Percentiles rank a stretch among this genome's conserved stretches.
These are phyloP conservation scores for Eleutherodactylus coqui DNA, from an alignment of 2,797 vertebrate species.

Conservation along the genomic window DNA sequence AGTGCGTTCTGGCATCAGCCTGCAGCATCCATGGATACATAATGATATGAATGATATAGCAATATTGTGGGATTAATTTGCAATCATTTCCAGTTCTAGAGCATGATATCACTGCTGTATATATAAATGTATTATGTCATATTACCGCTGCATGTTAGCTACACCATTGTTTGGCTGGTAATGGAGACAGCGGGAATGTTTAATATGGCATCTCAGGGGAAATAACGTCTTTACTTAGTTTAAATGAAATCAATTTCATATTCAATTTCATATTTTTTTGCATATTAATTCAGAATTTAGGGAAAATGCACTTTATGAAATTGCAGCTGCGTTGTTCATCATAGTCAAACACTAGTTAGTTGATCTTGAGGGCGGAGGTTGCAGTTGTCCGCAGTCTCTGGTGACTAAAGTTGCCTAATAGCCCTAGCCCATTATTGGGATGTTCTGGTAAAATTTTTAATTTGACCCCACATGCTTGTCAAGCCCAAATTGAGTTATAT, in stretches of 20 bases:
- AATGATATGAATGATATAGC: not conserved
- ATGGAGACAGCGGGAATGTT: not conserved
- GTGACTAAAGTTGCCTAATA: too few relatives aligned
- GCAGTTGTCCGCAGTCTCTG: too few relatives aligned
- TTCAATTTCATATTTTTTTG: not conserved
- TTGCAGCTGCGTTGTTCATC: not conserved
- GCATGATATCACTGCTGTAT: not conserved
- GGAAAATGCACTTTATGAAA: not conserved
- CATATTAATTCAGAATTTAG: not conserved
- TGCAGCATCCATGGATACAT: not conserved
- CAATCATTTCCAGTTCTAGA: not conserved
- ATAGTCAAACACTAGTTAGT: not conserved
- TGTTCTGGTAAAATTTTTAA: too few relatives aligned
- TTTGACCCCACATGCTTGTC: too few relatives aligned
- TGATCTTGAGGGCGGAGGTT: too few relatives aligned
- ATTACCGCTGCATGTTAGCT: not conserved
- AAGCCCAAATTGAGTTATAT: too few relatives aligned
- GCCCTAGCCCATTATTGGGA: too few relatives aligned
- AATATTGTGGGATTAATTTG: not conserved
- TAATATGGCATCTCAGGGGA: not conserved
- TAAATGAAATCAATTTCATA: slow-evolving; percentile 20
- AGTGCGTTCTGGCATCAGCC: not conserved
- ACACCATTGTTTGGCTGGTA: not conserved
- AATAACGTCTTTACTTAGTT: not conserved
- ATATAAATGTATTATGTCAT: not conserved